These are phyloP conservation scores for Pectinophora gossypiella DNA, from an alignment of 1,140 invertebrate genomes.

Conservation along the genomic window DNA sequence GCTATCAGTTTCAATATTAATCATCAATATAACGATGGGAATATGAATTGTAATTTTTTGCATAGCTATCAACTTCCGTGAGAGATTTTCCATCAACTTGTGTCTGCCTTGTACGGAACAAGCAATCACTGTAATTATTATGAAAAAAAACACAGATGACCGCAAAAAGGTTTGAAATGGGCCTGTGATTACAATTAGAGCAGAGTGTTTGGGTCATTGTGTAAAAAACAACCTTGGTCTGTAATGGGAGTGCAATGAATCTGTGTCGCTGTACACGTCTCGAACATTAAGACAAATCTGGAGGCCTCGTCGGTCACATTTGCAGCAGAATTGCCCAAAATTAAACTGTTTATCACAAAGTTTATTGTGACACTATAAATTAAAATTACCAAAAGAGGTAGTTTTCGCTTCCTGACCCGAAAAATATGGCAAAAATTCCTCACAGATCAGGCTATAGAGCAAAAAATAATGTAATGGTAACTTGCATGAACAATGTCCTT, in stretches of 20 bases:
- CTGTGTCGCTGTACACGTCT: slow-evolving; percentile 1
- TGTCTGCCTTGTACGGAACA: neutral
- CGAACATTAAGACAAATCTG: neutral
- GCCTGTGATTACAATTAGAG: slow-evolving; percentile 44
- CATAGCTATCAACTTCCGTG: neutral
- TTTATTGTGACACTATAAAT: too few species aligned
- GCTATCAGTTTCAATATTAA: neutral
- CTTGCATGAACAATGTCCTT: too few species aligned
- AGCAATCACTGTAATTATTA: slow-evolving; percentile 13
- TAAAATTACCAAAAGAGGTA: too few species aligned
- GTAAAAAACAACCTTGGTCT: slow-evolving; percentile 37
- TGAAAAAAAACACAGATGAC: slow-evolving; percentile 17
- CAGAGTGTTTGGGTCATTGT: slow-evolving; percentile 46
- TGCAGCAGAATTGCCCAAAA: too few species aligned
- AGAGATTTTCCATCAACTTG: neutral
- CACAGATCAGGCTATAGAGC: too few species aligned
- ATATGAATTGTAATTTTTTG: neutral
- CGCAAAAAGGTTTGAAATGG: slow-evolving; percentile 32
- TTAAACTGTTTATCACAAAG: too few species aligned
- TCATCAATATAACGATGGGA: slow-evolving; percentile 2
- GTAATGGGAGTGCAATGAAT: slow-evolving; percentile 23
- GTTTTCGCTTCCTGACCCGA: too few species aligned
- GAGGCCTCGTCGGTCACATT: too few species aligned
- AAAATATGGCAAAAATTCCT: too few species aligned
- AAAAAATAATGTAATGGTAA: too few species aligned